Base-by-base conservation (phyloP, 2,797 vertebrate genomes). In the Phylloscopus collybita region DNA sequence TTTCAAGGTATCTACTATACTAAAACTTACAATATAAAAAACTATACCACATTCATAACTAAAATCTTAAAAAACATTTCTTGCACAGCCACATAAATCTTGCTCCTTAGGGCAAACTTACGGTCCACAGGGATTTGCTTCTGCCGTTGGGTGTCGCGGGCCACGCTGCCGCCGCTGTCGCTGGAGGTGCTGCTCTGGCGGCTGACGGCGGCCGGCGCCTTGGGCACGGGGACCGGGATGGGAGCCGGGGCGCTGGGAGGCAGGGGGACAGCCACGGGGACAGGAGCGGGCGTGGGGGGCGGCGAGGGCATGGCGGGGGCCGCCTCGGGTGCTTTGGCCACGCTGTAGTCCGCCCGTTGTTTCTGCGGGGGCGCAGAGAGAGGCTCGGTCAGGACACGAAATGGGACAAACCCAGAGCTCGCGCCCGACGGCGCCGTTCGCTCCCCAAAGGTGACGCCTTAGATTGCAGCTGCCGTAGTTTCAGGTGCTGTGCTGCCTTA, bases 181-280 rank as follows among this genome's bases (percentile, higher is more conserved):
- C 98, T 98, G 74, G 98, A 98, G 11, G 97, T 97, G 96, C 96
- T 98, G 97, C 98, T 99, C 80, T 98, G 98, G 30, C 98, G 98
- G 83, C 98, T 98, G 71, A 98, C 38, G n/a, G 95, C 64, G 11
- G 95, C 91, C 0, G 98, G 97, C 3, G 96, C 95, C 90, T 96
- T 98, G 51, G 97, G 95, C 93, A 96, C 44, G 0, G 97, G 96
- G 19, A 95, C 97, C 1, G 91, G 97, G 79, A 26, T 66, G 10
- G 97, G 97, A 5, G 98, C 98, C 4, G 98, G 98, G 5, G 98
- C 94, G 0, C 78, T 95, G 5, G 96, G 96, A 26, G 96, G 95
- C 16, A 97, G 95, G 4, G 98, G 98, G 1, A 98, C 98, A 0
- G 99, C 98, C 6, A 98, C 97, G 12, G 47, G 47, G 47, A 98